A percentile compares a stretch with the other conserved stretches of the same genome.
Conservation (phyloP, 64 coral and sea anemone species). For the Montipora sp. region DNA sequence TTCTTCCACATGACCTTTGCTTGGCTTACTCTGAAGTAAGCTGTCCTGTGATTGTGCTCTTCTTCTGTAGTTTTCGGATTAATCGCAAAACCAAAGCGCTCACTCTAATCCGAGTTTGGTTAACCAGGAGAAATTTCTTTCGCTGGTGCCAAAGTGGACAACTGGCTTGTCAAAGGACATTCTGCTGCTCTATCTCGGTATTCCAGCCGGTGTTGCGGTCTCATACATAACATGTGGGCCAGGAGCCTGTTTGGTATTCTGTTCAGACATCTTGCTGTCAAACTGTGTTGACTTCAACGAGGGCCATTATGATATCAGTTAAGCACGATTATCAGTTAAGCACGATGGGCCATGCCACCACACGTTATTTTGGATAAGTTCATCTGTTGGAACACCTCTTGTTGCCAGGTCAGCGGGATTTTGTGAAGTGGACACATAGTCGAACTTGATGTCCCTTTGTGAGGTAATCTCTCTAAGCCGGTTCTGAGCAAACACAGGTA, state of each 20-base stretch:
- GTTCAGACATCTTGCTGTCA: too few species aligned
- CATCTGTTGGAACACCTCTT: neutral
- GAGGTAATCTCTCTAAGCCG: too few species aligned
- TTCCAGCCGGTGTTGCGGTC: constrained; percentile 19
- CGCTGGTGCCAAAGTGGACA: neutral
- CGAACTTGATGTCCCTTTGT: too few species aligned
- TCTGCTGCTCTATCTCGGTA: neutral
- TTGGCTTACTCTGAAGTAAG: constrained; percentile 6
- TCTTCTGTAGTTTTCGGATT: constrained; percentile 44
- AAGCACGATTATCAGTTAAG: too few species aligned
- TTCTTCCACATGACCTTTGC: neutral
- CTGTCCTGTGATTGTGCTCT: neutral
- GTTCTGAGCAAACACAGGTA: too few species aligned
- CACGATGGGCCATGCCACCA: too few species aligned
- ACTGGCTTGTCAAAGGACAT: constrained; percentile 6
- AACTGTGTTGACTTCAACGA: too few species aligned
- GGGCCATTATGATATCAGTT: too few species aligned
- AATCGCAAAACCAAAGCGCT: constrained; percentile 33
- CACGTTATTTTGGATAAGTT: too few species aligned
- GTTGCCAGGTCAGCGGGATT: neutral
- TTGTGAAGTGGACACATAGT: too few species aligned
- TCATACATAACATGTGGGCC: constrained; percentile 21
- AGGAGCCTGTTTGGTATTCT: neutral
- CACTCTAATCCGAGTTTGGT: constrained; percentile 37
- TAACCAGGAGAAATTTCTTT: neutral